Evolutionary conservation across 1,140 invertebrate genomes (phyloP).

Genomic region (Cyclina sinensis): DNA sequence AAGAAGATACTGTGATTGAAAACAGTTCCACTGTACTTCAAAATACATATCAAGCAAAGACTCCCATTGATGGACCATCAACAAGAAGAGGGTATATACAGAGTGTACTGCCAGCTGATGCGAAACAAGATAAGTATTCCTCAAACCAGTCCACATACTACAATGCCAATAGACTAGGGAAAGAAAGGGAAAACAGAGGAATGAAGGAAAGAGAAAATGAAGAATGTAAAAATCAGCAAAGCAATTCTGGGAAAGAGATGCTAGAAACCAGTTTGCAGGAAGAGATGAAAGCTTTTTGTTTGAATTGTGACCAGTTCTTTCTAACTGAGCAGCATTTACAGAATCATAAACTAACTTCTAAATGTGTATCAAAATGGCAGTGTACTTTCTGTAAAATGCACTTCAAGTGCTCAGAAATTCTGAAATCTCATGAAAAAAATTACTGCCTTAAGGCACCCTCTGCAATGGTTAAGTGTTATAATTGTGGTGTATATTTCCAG

Average conservation of each 20-base stretch:
- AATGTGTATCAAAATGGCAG: neutral
- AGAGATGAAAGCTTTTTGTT: neutral
- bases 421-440: constrained; percentile 43
- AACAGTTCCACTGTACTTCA: neutral
- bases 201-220: constrained; percentile 49
- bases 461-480: neutral
- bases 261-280: neutral
- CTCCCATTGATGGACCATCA: neutral
- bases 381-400: constrained; percentile 28
- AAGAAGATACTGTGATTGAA: neutral
- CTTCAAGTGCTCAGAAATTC: neutral
- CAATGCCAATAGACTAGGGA: constrained; percentile 57
- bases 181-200: constrained; percentile 50
- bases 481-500: constrained; percentile 39
- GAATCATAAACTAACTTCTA: neutral
- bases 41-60: neutral
- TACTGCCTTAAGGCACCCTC: constrained; percentile 19
- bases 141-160: constrained; percentile 34
- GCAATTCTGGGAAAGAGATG: neutral
- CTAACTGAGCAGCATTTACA: neutral
- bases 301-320: neutral
- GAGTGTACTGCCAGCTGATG: neutral
- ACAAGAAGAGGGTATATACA: neutral
- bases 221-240: neutral
- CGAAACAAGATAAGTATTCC: neutral